These are phyloP conservation scores for Bradypodion pumilum DNA, from an alignment of 2,797 vertebrate species.

Conservation along the genomic window DNA sequence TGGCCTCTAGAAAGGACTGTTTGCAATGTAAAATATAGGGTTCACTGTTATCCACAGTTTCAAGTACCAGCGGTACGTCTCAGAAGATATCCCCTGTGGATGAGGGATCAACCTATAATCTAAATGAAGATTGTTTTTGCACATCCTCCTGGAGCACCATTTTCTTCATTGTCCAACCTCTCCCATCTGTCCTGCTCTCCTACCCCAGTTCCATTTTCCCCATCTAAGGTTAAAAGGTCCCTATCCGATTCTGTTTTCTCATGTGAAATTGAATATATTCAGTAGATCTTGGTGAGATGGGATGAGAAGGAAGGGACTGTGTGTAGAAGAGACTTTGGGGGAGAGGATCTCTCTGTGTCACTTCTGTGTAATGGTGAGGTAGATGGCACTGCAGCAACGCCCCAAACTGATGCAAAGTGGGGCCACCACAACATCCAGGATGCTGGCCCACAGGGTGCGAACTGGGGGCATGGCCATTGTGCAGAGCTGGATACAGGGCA, in stretches of 20 bases:
- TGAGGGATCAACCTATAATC: too few species aligned
- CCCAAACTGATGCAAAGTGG: constrained; percentile 77
- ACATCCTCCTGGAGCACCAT: neutral
- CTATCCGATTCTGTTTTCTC: neutral
- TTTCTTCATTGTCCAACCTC: neutral
- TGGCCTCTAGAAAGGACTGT: too few species aligned
- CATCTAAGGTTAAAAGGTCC: neutral
- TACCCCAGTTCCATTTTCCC: neutral
- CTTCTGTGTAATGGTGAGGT: constrained; percentile 73
- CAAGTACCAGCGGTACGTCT: too few species aligned
- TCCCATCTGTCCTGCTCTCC: neutral
- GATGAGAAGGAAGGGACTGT: neutral
- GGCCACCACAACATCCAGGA: constrained; percentile 74
- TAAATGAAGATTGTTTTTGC: neutral
- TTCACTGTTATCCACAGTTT: too few species aligned
- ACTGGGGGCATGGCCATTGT: constrained; percentile 79
- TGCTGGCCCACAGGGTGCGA: constrained; percentile 75
- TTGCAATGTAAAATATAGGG: too few species aligned
- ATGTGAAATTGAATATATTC: neutral
- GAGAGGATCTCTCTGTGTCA: neutral
- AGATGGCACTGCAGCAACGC: constrained; percentile 74
- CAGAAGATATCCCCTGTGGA: too few species aligned
- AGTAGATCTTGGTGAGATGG: neutral
- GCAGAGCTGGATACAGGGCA: constrained; percentile 80
- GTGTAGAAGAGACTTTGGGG: neutral